Percentiles rank a stretch among this genome's conserved stretches.
These are phyloP conservation scores for Glyptemys insculpta DNA, from an alignment of 2,797 vertebrate genomes.

Conservation along the genomic window DNA sequence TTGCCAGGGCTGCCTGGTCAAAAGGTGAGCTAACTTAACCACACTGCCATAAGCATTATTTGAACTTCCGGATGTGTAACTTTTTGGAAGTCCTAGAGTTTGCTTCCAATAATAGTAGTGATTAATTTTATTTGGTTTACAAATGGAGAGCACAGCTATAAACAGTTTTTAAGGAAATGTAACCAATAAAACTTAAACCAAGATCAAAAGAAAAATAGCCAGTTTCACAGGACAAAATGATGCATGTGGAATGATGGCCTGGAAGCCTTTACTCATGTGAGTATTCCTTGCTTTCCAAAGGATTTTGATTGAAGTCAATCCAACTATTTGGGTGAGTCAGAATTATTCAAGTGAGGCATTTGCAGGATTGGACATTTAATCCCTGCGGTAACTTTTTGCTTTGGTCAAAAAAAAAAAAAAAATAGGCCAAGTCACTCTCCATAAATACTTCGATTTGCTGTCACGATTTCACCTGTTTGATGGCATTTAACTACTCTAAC, in stretches of 20 bases:
- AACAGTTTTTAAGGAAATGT: slow-evolving; percentile 36
- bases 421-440: background rate
- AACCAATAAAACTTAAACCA: slow-evolving; percentile 7
- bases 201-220: background rate
- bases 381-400: background rate
- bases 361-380: background rate
- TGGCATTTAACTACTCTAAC: background rate
- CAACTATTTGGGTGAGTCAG: background rate
- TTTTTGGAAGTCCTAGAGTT: background rate
- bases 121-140: background rate
- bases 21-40: slow-evolving; percentile 87
- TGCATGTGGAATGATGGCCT: background rate
- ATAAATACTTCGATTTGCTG: background rate
- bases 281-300: background rate
- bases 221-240: background rate
- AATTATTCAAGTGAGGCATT: background rate
- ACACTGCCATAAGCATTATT: background rate
- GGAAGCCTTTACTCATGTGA: background rate
- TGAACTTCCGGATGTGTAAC: background rate
- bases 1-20: slow-evolving; percentile 90
- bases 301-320: background rate
- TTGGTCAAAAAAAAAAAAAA: background rate
- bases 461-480: background rate
- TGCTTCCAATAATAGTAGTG: background rate
- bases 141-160: slow-evolving; percentile 17